Evolutionary conservation across 2,113 vertebrate genomes (phyloP), one percentile per base, ranked within the genome.

Genomic region (Podarcis raffonei): DNA sequence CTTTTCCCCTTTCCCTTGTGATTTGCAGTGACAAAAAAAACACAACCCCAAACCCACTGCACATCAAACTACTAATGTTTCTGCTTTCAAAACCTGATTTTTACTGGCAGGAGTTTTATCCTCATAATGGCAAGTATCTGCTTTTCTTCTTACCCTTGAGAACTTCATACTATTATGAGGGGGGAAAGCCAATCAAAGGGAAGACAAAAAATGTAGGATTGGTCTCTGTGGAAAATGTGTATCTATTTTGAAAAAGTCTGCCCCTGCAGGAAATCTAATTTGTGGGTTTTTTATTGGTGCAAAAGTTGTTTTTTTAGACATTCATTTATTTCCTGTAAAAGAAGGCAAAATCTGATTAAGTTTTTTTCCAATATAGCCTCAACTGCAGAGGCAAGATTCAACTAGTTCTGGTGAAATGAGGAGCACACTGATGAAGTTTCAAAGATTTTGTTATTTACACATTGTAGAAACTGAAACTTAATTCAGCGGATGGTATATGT

Each of bases 81-180:
- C 72, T 89, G 79, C 32, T 92, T 92, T 89, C 74, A 81, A 94
- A 91, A 89, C 76, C 92, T 6, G 39, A 91, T 90, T 93, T 93
- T 83, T 93, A 77, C 89, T 90, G 92, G 78, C 30, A 91, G 84
- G 89, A 87, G 87, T 92, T 93, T 90, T 92, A 68, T 90, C 83
- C 65, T 82, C 11, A 37, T 89, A 94, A 91, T 81, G 27, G 68
- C 3, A 94, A 91, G 87, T 27, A 87, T n/a, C 77, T 75, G 74
- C 53, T 76, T 93, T 94, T 83, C 32, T 71, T 48, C 84, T 90
- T 84, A 66, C n/a, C 18, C 65, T 22, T 15, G 42, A 80, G 90
- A 87, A 68, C n/a, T 2, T 80, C 42, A 48, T 2, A 72, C 84
- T 88, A 89, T 39, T 88, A 27, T 79, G 20, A 85, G 37, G 65